Evolutionary conservation across 2,888 invertebrate genomes (phyloP).

Genomic region (Callyntrura guangdongensis): DNA sequence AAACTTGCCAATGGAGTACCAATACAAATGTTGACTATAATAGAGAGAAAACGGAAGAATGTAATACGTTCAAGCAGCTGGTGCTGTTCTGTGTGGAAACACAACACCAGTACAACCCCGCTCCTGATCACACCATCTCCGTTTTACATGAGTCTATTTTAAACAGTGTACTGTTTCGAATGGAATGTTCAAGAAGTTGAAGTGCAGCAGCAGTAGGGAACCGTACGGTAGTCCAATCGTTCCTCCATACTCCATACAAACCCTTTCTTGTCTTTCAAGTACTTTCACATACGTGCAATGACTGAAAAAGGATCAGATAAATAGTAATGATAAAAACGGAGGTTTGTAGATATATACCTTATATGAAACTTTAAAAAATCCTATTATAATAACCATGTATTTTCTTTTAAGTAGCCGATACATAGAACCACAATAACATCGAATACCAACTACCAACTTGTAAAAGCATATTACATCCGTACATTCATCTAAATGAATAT

Average conservation of each 20-base stretch:
- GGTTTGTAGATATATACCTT: background rate
- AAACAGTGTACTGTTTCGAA: slow-evolving; percentile 1
- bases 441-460: background rate
- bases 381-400: background rate
- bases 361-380: too few species aligned
- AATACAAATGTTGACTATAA: too few species aligned
- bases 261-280: slow-evolving; percentile 12
- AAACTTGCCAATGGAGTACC: too few species aligned
- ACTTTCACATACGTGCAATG: background rate
- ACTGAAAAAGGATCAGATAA: slow-evolving; percentile 20
- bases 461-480: background rate
- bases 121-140: slow-evolving; percentile 19
- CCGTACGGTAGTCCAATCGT: background rate
- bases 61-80: slow-evolving; percentile 3
- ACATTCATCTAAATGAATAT: too few species aligned
- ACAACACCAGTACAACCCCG: background rate
- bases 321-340: background rate
- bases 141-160: background rate
- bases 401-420: too few species aligned
- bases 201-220: background rate
- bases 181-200: slow-evolving; percentile 36
- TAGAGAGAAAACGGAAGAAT: background rate
- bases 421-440: too few species aligned
- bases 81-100: slow-evolving; percentile 9
- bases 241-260: slow-evolving; percentile 11